A percentile compares a stretch with the other conserved stretches of the same genome.
These are phyloP conservation scores for Halichoerus grypus DNA, from an alignment of 2,113 vertebrate species.

Conservation along the genomic window DNA sequence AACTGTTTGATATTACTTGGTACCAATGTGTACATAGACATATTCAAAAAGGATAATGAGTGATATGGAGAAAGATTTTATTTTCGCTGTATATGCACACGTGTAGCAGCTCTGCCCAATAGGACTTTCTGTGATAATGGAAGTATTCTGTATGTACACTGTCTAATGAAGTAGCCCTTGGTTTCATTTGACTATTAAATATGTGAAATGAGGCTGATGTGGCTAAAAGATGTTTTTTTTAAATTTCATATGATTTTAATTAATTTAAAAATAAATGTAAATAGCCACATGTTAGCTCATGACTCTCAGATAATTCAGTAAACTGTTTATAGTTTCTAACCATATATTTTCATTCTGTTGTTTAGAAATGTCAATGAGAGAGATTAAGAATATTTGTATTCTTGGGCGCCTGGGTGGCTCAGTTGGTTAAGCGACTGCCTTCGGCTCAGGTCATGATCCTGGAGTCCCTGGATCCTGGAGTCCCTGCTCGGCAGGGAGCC, in stretches of 20 bases:
- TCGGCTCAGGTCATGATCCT: no score
- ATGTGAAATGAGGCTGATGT: neutral
- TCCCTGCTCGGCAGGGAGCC: no score
- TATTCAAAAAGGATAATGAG: neutral
- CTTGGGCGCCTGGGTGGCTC: no score
- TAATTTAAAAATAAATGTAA: slow-evolving; percentile 2
- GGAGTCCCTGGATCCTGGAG: no score
- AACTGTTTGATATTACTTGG: neutral
- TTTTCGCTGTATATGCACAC: neutral
- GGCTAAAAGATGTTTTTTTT: neutral
- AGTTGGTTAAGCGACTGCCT: no score
- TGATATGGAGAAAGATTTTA: neutral
- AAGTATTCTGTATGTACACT: neutral
- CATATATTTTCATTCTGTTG: neutral
- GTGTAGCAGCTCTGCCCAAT: neutral
- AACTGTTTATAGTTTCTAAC: neutral
- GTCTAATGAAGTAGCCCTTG: neutral
- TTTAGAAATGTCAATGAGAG: neutral
- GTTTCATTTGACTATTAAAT: neutral
- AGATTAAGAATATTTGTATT: neutral
- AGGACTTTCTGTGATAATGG: neutral
- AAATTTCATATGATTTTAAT: neutral
- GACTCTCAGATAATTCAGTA: neutral
- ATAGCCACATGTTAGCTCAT: neutral
- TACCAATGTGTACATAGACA: neutral